These are phyloP conservation scores for Apaloderma vittatum DNA, from an alignment of 2,113 vertebrate genomes.

Conservation along the genomic window DNA sequence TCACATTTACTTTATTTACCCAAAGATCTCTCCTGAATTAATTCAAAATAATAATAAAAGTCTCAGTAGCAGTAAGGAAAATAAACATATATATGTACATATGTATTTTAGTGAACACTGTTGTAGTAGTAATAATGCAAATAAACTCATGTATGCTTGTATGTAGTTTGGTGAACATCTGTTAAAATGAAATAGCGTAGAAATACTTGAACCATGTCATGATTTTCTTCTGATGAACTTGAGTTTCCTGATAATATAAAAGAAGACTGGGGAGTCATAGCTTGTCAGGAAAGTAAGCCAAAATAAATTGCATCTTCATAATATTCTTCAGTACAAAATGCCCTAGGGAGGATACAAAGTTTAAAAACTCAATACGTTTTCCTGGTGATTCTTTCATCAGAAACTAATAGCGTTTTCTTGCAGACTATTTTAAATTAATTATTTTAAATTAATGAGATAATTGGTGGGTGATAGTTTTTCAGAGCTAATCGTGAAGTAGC, in stretches of 20 bases:
- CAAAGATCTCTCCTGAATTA: not conserved
- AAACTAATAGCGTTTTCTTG: conserved; percentile 21
- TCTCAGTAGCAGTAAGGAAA: not conserved
- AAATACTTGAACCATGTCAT: not conserved
- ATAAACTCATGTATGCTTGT: not conserved
- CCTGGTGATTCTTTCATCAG: not conserved
- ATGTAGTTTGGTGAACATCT: not conserved
- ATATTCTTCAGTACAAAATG: not conserved
- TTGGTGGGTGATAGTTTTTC: not conserved
- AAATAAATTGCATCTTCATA: conserved; percentile 3
- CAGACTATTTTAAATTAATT: not conserved
- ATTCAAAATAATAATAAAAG: not conserved
- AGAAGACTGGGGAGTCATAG: not conserved
- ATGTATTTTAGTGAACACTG: not conserved
- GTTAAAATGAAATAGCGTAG: not conserved
- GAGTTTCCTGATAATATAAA: not conserved
- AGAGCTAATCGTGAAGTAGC: not conserved
- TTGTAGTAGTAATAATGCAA: not conserved
- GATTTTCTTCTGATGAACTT: not conserved
- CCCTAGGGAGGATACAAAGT: not conserved
- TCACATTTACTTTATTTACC: not conserved
- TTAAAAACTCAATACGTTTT: not conserved
- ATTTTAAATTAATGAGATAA: conserved; percentile 11
- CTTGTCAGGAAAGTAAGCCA: not conserved
- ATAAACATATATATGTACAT: not conserved